Percentiles rank a stretch among this genome's conserved stretches.
phyloP scores from a whole-genome alignment of 2,113 vertebrate genomes.

The Platysteira castanea region DNA sequence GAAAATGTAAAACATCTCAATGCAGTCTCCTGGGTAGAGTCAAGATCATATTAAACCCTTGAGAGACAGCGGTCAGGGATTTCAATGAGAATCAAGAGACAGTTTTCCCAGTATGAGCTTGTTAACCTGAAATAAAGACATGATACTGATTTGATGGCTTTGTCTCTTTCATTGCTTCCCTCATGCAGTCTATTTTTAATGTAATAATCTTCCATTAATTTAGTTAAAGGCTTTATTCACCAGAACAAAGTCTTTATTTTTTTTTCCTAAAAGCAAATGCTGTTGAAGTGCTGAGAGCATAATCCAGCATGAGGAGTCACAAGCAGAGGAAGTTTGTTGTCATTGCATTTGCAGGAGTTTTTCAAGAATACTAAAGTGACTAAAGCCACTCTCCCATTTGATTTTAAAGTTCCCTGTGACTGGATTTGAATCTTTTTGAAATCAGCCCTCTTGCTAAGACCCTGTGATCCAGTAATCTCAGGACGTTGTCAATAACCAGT shows the following conservation, averaged over 20 bases:
- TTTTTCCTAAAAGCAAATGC: not conserved
- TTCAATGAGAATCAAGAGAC: slow-evolving; percentile 33
- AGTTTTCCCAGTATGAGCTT: slow-evolving; percentile 18
- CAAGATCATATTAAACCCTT: slow-evolving; percentile 12
- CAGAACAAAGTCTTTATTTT: not conserved
- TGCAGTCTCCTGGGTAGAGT: not conserved
- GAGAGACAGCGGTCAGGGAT: not conserved
- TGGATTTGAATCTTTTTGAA: not conserved
- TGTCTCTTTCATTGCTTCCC: not conserved
- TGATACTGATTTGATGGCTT: slow-evolving; percentile 5
- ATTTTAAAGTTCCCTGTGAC: not conserved
- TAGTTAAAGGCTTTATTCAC: not conserved
- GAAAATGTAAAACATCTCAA: slow-evolving; percentile 45
- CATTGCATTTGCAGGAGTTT: not conserved
- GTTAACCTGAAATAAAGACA: slow-evolving; percentile 15
- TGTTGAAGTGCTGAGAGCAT: not conserved
- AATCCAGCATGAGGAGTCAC: not conserved
- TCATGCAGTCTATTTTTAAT: slow-evolving; percentile 1
- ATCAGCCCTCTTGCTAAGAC: not conserved
- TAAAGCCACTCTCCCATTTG: not conserved
- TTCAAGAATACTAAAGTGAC: not conserved
- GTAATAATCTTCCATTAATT: slow-evolving; percentile 1
- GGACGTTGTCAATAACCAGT: not conserved
- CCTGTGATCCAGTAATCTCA: not conserved
- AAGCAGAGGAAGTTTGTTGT: not conserved